These are phyloP conservation scores for Napeogenes inachia DNA, from an alignment of 2,888 invertebrate species.

Conservation along the genomic window DNA sequence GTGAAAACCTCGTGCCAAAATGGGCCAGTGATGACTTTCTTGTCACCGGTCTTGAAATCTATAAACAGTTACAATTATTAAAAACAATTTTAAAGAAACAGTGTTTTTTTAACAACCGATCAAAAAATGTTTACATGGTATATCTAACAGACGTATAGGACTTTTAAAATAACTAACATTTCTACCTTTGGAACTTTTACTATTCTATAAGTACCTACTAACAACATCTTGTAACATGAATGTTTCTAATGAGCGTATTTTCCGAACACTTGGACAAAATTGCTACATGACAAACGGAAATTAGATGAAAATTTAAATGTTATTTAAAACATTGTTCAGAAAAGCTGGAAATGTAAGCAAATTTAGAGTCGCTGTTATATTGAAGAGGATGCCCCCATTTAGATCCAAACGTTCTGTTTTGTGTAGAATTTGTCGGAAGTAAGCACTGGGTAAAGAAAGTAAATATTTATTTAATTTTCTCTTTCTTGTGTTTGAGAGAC, in stretches of 20 bases:
- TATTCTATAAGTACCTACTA: background rate
- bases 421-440: conserved; percentile 11
- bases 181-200: conserved; percentile 8
- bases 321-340: conserved; percentile 26
- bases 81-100: too few relatives aligned
- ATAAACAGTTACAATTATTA: conserved; percentile 15
- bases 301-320: conserved; percentile 27
- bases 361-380: conserved; percentile 24
- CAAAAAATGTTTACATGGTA: too few relatives aligned
- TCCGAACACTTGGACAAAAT: conserved; percentile 21
- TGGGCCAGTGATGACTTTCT: conserved; percentile 59
- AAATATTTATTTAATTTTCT: conserved; percentile 6
- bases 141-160: too few relatives aligned
- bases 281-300: conserved; percentile 29
- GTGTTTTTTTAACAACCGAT: too few relatives aligned
- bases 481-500: background rate
- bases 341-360: conserved; percentile 23
- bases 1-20: conserved; percentile 72
- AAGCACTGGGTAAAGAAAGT: background rate
- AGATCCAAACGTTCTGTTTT: conserved; percentile 15
- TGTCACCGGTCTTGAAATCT: conserved; percentile 71
- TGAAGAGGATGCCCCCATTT: conserved; percentile 17
- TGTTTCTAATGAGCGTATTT: conserved; percentile 2
- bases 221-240: background rate
- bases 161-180: too few relatives aligned